Conservation (phyloP, 2,888 invertebrate genomes). For the Tholera decimalis region DNA sequence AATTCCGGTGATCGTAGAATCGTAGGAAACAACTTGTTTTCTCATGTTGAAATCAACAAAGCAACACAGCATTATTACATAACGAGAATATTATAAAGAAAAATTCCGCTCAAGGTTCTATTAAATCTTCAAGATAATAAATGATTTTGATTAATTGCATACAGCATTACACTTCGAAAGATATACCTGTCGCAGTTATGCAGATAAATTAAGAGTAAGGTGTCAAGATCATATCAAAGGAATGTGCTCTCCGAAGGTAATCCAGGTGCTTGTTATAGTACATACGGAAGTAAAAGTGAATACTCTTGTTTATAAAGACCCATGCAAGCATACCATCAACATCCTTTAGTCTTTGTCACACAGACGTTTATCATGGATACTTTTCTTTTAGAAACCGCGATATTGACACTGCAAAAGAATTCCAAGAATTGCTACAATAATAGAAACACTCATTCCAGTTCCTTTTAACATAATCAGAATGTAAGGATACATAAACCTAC, state of each 20-base stretch:
- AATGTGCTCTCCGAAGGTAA: conserved; percentile 50
- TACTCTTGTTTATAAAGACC: conserved; percentile 9
- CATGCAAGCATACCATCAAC: neutral
- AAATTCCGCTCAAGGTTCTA: neutral
- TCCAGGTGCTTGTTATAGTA: conserved; percentile 10
- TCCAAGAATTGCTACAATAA: conserved; percentile 7
- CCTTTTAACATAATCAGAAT: conserved; percentile 17
- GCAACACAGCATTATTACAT: conserved; percentile 2
- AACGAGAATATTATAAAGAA: conserved; percentile 7
- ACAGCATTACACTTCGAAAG: conserved; percentile 17
- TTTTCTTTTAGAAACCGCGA: neutral
- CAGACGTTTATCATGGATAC: neutral
- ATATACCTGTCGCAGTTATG: conserved; percentile 41
- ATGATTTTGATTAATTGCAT: conserved; percentile 13
- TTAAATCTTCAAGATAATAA: conserved; percentile 10
- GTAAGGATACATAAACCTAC: conserved; percentile 53
- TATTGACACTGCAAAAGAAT: conserved; percentile 19
- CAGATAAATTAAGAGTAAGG: conserved; percentile 32
- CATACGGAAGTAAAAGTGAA: conserved; percentile 44
- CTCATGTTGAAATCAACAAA: conserved; percentile 6
- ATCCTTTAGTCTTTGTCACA: neutral
- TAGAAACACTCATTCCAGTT: conserved; percentile 8
- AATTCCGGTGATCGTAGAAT: conserved; percentile 22
- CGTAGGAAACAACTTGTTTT: conserved; percentile 26
- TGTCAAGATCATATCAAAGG: conserved; percentile 50